Conservation (phyloP, 2,888 invertebrate genomes). For the Caenorhabditis sp. region DNA sequence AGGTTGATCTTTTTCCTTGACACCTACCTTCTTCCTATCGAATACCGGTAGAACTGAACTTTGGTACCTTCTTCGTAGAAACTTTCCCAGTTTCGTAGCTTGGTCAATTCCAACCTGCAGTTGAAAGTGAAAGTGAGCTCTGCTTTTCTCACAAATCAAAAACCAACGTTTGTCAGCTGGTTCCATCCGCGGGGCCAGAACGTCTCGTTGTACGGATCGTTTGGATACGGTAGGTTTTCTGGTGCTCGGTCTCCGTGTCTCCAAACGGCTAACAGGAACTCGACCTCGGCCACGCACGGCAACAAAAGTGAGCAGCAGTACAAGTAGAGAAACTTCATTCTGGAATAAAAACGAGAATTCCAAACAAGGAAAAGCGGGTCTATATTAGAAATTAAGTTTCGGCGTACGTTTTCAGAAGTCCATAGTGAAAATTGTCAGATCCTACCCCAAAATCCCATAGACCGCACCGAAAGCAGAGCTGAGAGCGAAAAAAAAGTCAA, state of each 20-base stretch:
- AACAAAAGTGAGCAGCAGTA: slow-evolving; percentile 20
- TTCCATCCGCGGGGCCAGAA: slow-evolving; percentile 74
- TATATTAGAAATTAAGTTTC: neutral
- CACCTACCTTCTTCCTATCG: slow-evolving; percentile 51
- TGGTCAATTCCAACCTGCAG: slow-evolving; percentile 57
- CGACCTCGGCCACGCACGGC: slow-evolving; percentile 53
- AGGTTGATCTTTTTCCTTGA: slow-evolving; percentile 1
- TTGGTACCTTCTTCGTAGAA: slow-evolving; percentile 47
- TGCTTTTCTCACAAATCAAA: slow-evolving; percentile 7
- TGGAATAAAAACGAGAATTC: slow-evolving; percentile 29
- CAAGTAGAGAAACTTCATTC: slow-evolving; percentile 53
- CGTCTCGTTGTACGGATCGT: slow-evolving; percentile 64
- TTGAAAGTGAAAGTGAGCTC: neutral
- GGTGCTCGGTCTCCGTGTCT: slow-evolving; percentile 95
- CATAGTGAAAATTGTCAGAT: neutral
- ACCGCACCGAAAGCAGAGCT: slow-evolving; percentile 23
- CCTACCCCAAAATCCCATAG: neutral
- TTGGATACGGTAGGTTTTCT: slow-evolving; percentile 66
- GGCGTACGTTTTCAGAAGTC: neutral
- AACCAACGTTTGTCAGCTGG: slow-evolving; percentile 72
- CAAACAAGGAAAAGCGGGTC: neutral
- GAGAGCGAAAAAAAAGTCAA: slow-evolving; percentile 20
- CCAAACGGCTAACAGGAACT: slow-evolving; percentile 82
- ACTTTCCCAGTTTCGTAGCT: slow-evolving; percentile 52
- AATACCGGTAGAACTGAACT: slow-evolving; percentile 42